Percentiles rank a stretch among this genome's conserved stretches.
phyloP scores from a whole-genome alignment of 2,888 invertebrate genomes.

The Ferdinandea cuprea region DNA sequence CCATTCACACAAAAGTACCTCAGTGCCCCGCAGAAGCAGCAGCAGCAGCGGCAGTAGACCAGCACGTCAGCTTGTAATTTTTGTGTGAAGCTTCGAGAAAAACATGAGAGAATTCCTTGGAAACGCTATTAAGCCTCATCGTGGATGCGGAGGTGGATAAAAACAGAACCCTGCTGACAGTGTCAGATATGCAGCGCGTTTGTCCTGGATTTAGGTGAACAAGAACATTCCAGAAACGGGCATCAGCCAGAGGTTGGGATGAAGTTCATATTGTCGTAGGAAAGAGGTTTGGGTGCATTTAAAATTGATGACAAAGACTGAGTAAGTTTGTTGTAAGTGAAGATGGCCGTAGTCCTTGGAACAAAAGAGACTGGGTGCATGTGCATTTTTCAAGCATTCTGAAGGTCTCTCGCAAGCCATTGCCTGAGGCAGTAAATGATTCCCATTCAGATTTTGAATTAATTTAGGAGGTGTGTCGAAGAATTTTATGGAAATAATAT shows the following conservation, averaged over 20 bases:
- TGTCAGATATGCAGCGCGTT: constrained; percentile 68
- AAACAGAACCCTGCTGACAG: constrained; percentile 67
- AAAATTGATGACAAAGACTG: constrained; percentile 66
- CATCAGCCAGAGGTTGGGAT: too few species aligned
- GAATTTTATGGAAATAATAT: neutral
- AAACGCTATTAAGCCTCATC: constrained; percentile 24
- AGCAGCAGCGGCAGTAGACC: too few species aligned
- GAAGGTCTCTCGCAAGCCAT: constrained; percentile 19
- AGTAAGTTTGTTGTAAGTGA: constrained; percentile 66
- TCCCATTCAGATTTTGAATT: constrained; percentile 43
- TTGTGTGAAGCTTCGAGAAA: constrained; percentile 61
- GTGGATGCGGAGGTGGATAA: constrained; percentile 26
- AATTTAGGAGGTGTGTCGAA: constrained; percentile 20
- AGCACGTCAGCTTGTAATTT: constrained; percentile 53
- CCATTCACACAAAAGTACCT: constrained; percentile 24
- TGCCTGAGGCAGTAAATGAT: constrained; percentile 44
- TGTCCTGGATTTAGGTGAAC: constrained; percentile 64
- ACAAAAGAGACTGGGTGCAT: neutral
- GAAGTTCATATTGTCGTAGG: constrained; percentile 30
- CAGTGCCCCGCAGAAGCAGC: neutral
- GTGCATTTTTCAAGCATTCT: neutral
- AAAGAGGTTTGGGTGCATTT: constrained; percentile 55
- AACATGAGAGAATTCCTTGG: constrained; percentile 48
- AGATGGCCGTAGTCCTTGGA: constrained; percentile 33
- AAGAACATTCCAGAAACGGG: neutral